Base-by-base conservation (phyloP, 2,888 invertebrate species). In the Strigamia transsilvanica region DNA sequence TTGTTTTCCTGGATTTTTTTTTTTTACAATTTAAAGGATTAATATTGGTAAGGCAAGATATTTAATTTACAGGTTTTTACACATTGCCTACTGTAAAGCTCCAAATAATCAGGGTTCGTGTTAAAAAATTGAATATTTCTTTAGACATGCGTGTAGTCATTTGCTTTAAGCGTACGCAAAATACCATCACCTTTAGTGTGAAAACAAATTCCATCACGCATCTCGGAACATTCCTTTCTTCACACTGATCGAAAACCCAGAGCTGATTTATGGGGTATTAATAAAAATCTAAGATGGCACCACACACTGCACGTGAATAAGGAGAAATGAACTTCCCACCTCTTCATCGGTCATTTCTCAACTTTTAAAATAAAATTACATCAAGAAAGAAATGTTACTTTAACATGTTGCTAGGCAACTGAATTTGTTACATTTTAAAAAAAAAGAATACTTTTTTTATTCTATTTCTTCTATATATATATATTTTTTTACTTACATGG, bases 131-230 rank as follows among this genome's bases (percentile, higher is more conserved):
- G 38, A 38, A 4, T 6, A 38, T 38, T 38, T 38, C 38, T 38
- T 10, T 38, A 38, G 10, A 38, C 6, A 0, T 38, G 38, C 38
- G 10, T 10, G 9, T 38, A 38, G 38, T 9, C 38, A 38, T 38
- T 38, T 38, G 38, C 4, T 38, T 38, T n/a, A 73, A 73, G n/a
- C 15, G 13, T 32, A 18, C 18, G 32, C 23, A 73, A 73, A 73
- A 73, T 66, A 32, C 32, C 73, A 73, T 73, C 73, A 73, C 73
- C 73, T 73, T 73, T 73, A 73, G 32, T 27, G 13, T n/a, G 32
- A 73, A 73, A 73, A 73, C 73, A 73, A 73, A 73, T 73, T 73
- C 73, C 73, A 27, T 73, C 73, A 73, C 73, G 73, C 73, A 32
- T 27, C 27, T 73, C 32, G 3, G 27, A 23, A n/a, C 73, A 73